A percentile compares a stretch with the other conserved stretches of the same genome.
Conservation (phyloP, 2,113 vertebrate species). For the Psittacula cyanocephala region DNA sequence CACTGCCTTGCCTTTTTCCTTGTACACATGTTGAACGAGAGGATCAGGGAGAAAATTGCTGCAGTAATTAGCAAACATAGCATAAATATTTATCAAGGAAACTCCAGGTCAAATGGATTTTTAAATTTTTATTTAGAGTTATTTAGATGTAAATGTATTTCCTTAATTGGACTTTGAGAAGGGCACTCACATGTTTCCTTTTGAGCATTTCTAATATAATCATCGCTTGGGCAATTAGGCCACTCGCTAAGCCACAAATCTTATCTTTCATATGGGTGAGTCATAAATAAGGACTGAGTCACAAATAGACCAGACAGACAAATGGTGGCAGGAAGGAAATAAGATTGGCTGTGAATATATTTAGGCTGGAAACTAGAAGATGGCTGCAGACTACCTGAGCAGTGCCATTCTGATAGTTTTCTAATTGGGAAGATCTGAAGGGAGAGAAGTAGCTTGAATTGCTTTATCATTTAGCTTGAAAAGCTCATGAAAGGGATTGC, state of each 20-base stretch:
- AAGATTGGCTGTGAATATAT: slow-evolving; percentile 44
- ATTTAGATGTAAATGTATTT: slow-evolving; percentile 31
- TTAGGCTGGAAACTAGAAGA: slow-evolving; percentile 30
- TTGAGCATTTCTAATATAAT: slow-evolving; percentile 36
- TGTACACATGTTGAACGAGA: not conserved
- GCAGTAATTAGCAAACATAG: not conserved
- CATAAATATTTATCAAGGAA: slow-evolving; percentile 34
- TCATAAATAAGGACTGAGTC: slow-evolving; percentile 58
- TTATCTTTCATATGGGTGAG: slow-evolving; percentile 58
- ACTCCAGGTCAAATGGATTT: slow-evolving; percentile 3
- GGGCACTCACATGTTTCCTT: not conserved
- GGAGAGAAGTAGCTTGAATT: not conserved
- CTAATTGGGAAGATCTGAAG: not conserved
- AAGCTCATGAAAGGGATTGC: not conserved
- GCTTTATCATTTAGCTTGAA: not conserved
- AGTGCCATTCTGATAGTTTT: not conserved
- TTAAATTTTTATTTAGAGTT: not conserved
- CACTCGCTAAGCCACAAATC: slow-evolving; percentile 59
- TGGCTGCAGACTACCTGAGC: slow-evolving; percentile 21
- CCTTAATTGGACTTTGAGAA: slow-evolving; percentile 35
- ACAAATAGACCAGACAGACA: slow-evolving; percentile 62
- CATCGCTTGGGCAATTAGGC: slow-evolving; percentile 40
- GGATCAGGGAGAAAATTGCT: not conserved
- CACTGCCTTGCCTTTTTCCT: not conserved
- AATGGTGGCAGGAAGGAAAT: slow-evolving; percentile 56